Evolutionary conservation across 2,113 vertebrate species (phyloP), one percentile per base, ranked within the genome.

Genomic region (Sinosuthora webbiana): DNA sequence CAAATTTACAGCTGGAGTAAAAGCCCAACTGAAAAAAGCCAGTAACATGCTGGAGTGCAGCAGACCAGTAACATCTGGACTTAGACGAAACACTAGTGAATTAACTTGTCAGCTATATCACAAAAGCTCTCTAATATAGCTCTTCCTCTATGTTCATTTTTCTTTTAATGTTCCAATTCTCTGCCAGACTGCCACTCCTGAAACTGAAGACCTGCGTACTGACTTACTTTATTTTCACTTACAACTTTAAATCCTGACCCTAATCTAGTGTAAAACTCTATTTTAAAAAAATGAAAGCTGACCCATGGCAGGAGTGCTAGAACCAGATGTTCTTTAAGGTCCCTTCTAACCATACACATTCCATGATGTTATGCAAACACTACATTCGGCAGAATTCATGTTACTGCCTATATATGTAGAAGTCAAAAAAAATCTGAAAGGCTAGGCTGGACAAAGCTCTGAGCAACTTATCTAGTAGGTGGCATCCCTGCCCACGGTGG

Each of bases 381-480:
- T 9, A 37, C 35, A 53, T 18, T 30, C 0, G 0, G 6, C 12
- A 64, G 14, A 35, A 57, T 12, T 27, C 3, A 0, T 45, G 30
- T 27, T 22, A 35, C 18, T 31, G 18, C 18, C 39, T 7, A 41
- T 1, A 6, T 13, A 47, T 0, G 2, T 5, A 27, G 28, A 62
- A 42, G 3, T 13, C 1, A 31, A 5, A 20, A 20, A 25, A 4
- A 15, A 19, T 9, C 4, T 42, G 18, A 73, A 85, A 79, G 24
- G 21, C 22, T 56, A 49, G 6, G 12, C 11, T 83, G 25, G 22
- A 35, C 17, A 22, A 25, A 14, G 6, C 17, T 47, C 25, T 49
- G 14, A 55, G 17, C 25, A 83, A 55, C 6, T 76, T 4, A 47
- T 31, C 21, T 62, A 35, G 47, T 5, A 47, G 39, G 14, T 5